Percentiles rank a stretch among this genome's conserved stretches.
These are phyloP conservation scores for Melipona bicolor DNA, from an alignment of 2,888 invertebrate genomes.

Conservation along the genomic window DNA sequence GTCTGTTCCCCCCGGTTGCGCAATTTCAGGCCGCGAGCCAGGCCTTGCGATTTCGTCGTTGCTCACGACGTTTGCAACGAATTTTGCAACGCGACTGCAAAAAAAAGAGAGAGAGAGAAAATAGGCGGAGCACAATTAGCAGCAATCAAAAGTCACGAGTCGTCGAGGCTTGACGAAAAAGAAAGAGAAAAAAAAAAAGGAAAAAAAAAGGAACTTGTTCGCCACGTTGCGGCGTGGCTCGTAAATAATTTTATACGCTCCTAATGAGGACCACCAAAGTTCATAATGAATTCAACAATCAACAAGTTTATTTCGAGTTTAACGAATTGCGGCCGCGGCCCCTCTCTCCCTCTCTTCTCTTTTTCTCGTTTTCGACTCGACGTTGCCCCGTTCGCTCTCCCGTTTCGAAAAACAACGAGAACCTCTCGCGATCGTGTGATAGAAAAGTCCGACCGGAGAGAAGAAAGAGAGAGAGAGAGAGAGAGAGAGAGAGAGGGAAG, in stretches of 20 bases:
- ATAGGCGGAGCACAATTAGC: conserved; percentile 47
- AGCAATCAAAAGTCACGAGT: conserved; percentile 54
- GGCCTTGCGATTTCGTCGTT: background rate
- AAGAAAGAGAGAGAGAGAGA: too few relatives aligned
- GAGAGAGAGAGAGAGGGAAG: conserved; percentile 2
- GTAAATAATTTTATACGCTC: conserved; percentile 63
- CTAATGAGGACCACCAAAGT: conserved; percentile 64
- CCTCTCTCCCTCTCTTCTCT: background rate
- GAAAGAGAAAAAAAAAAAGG: too few relatives aligned
- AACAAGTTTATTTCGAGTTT: conserved; percentile 58
- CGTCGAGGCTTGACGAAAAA: conserved; percentile 37
- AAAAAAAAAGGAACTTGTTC: conserved; percentile 30
- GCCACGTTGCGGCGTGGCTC: conserved; percentile 17
- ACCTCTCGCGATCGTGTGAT: background rate
- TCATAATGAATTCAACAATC: conserved; percentile 62
- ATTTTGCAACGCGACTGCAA: background rate
- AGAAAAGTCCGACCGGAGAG: conserved; percentile 30
- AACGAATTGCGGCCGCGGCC: conserved; percentile 51
- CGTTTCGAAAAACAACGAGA: conserved; percentile 16
- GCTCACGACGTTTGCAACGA: background rate
- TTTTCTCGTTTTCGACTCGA: background rate
- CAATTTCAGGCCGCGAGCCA: background rate
- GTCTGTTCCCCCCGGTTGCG: background rate
- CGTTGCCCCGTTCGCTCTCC: too few relatives aligned
- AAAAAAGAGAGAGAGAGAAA: conserved; percentile 7